Percentiles rank a stretch among this genome's conserved stretches.
Evolutionary conservation across 2,797 vertebrate genomes (phyloP).

Genomic region (Ispidina lecontei): DNA sequence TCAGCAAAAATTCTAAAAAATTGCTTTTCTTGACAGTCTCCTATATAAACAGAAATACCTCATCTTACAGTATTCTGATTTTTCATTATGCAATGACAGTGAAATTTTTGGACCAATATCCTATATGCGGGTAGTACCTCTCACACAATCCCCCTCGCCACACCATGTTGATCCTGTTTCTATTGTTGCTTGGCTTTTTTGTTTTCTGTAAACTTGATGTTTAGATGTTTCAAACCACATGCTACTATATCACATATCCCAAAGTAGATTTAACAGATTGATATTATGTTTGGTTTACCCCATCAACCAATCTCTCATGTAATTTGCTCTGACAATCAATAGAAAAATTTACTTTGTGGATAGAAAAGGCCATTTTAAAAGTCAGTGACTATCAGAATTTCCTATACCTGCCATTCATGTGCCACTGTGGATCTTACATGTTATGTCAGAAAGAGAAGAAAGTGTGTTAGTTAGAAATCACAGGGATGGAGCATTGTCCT

Average conservation of each 20-base stretch:
- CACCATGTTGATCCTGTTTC: not conserved
- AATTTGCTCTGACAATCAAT: not conserved
- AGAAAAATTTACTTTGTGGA: not conserved
- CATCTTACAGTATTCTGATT: not conserved
- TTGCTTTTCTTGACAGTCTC: not conserved
- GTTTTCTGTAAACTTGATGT: not conserved
- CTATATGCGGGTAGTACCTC: not conserved
- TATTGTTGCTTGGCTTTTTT: not conserved
- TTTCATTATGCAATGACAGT: not conserved
- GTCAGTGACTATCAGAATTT: not conserved
- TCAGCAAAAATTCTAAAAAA: not conserved
- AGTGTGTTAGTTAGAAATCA: not conserved
- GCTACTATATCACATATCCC: not conserved
- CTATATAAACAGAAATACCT: not conserved
- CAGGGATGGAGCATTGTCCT: not conserved
- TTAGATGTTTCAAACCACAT: not conserved
- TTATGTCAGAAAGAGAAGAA: not conserved
- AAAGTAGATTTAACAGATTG: not conserved
- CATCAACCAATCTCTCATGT: not conserved
- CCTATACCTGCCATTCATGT: not conserved
- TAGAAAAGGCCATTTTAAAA: not conserved
- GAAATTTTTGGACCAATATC: not conserved
- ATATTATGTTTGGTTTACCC: not conserved
- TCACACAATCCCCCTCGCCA: fast-evolving
- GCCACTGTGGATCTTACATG: not conserved